Conservation (phyloP, 2,797 vertebrate species). For the Microctenopoma steveboyesi region DNA sequence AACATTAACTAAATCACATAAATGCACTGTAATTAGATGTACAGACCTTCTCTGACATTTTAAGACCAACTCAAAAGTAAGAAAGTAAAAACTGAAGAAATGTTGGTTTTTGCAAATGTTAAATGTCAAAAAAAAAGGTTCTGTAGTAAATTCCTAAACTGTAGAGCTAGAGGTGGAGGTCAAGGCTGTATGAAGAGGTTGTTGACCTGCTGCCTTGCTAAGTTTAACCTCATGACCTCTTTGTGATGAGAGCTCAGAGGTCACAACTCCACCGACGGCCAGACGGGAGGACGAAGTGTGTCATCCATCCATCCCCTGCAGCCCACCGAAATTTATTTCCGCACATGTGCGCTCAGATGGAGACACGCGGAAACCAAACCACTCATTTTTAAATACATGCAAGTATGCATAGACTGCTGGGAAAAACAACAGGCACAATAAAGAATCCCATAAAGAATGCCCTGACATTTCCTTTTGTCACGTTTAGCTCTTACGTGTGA, state of each 20-base stretch:
- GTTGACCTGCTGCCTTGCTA: constrained; percentile 71
- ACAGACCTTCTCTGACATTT: no score
- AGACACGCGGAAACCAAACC: not conserved
- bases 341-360: constrained; percentile 2
- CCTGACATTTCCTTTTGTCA: constrained; percentile 28
- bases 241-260: constrained; percentile 63
- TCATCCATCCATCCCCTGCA: constrained; percentile 22
- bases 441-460: constrained; percentile 19
- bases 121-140: constrained; percentile 10
- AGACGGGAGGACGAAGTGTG: constrained; percentile 61
- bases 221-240: constrained; percentile 75
- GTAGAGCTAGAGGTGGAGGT: constrained; percentile 21
- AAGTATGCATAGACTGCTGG: constrained; percentile 6
- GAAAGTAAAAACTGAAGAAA: not conserved
- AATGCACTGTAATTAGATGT: no score
- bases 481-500: constrained; percentile 24
- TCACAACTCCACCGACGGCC: constrained; percentile 49
- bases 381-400: constrained; percentile 13
- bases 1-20: no score
- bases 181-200: constrained; percentile 61
- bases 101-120: constrained; percentile 7
- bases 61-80: not conserved
- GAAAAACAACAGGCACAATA: constrained; percentile 1
- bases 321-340: constrained; percentile 32
- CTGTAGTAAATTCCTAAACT: constrained; percentile 19